phyloP scores from a whole-genome alignment of 37 sponge, comb jelly and placozoan genomes.

The Haliclona indistincta region DNA sequence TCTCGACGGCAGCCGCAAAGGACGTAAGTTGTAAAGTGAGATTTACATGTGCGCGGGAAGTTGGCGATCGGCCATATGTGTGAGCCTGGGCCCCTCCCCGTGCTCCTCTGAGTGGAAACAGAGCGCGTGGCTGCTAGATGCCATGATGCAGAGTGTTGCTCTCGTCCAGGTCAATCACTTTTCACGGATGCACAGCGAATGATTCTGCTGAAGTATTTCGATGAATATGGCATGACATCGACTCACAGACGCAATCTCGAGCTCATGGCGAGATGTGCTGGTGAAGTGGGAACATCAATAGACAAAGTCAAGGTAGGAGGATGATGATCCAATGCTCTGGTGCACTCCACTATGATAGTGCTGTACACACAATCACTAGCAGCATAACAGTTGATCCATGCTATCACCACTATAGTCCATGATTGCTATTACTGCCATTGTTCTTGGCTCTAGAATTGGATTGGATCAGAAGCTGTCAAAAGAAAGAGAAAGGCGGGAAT shows the following conservation, averaged over 20 bases:
- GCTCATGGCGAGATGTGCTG: constrained; percentile 59
- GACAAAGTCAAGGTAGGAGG: constrained; percentile 78
- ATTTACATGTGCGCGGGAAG: neutral
- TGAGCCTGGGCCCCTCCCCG: too few species aligned
- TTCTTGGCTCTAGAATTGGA: constrained; percentile 79
- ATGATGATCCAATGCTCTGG: too few species aligned
- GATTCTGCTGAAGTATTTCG: constrained; percentile 65
- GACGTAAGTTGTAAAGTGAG: neutral
- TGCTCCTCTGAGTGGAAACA: too few species aligned
- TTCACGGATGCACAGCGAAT: constrained; percentile 68
- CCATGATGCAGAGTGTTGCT: too few species aligned
- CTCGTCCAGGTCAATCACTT: constrained; percentile 28
- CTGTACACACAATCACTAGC: neutral
- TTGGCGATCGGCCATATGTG: too few species aligned
- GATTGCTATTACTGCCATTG: neutral
- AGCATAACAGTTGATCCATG: neutral
- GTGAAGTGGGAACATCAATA: constrained; percentile 66
- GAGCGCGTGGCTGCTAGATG: too few species aligned
- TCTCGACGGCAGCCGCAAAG: neutral
- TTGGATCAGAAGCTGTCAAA: constrained; percentile 88
- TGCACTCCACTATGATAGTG: neutral
- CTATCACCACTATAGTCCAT: neutral
- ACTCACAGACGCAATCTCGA: constrained; percentile 79
- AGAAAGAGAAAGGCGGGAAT: constrained; percentile 87
- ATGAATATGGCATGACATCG: constrained; percentile 88